Evolutionary conservation across 30 jellyfish, hydroid and myxozoan species (phyloP), one percentile per base, ranked within the genome.

Genomic region (Calvadosia cruxmelitensis): DNA sequence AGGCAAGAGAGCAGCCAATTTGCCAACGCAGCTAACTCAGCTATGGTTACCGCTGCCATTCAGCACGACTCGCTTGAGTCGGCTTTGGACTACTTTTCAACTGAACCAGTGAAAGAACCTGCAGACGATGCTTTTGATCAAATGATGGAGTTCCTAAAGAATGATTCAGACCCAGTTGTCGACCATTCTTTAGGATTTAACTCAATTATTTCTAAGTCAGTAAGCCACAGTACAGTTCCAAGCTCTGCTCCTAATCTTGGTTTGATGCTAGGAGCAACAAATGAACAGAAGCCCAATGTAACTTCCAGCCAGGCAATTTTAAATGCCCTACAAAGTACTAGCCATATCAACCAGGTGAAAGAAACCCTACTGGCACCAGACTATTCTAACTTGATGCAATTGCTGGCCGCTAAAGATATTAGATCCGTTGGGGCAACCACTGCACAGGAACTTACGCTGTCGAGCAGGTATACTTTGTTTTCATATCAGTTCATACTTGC

Each of bases 1-100:
- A 72, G 65, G 34, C 89, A 75, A 70, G 92, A 80, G 65, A 89
- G 62, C 63, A 67, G 57, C 53, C 83, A 78, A 10, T 63, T 65
- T 69, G 76, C 84, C 5, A 77, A 65, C 50, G 80, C 53, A 34
- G 91, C 53, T 33, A 12, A 26, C 2, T 26, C 26, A 23, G 29
- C 42, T 1, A 23, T 12, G 3, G 28, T 23, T 7, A n/a, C 29
- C 49, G 24, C 62, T 27, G 20, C 29, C 24, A 20, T 23, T 26
- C 72, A 27, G 1, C 48, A 2, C 48, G 42, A 27, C 16, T 23
- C 42, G 29, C 33, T 27, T 64, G 51, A 33, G 1, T 1, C 61
- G 31, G 15, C 57, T 32, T 27, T 25, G 29, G 27, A 31, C 20
- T 16, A 29, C 20, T 27, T 26, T 29, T 23, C 76, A 16, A 26